A percentile compares a stretch with the other conserved stretches of the same genome.
These are phyloP conservation scores for Bombus sylvicola DNA, from an alignment of 1,140 invertebrate species.

Conservation along the genomic window DNA sequence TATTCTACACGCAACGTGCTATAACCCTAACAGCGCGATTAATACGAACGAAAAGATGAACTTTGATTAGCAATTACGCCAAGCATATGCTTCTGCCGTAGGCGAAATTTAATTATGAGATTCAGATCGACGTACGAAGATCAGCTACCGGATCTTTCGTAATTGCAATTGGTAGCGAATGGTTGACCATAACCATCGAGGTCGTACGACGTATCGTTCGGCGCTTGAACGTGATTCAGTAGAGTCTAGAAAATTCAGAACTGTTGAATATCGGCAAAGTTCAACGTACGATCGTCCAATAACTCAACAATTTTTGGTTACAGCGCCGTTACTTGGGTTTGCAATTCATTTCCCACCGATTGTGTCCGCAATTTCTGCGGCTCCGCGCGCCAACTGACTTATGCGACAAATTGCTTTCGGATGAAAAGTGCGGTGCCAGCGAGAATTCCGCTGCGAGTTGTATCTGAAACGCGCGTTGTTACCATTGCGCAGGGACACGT, in stretches of 20 bases:
- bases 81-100: no score
- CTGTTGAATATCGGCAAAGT: background rate
- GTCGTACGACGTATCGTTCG: background rate
- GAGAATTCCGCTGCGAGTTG: background rate
- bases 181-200: background rate
- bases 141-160: no score
- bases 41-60: no score
- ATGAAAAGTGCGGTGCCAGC: slow-evolving; percentile 4
- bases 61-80: no score
- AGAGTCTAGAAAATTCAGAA: background rate
- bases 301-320: background rate
- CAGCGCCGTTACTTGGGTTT: background rate
- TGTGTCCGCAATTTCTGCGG: background rate
- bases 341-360: background rate
- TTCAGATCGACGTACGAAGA: background rate
- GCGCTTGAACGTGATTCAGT: background rate
- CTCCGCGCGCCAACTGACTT: background rate
- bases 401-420: slow-evolving; percentile 3
- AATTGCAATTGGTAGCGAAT: no score
- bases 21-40: no score
- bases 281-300: background rate
- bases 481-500: background rate
- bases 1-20: background rate
- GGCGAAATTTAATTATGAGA: background rate
- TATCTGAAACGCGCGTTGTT: background rate